Conservation (phyloP, 2,888 invertebrate species). For the Lasioglossum leucozonium region DNA sequence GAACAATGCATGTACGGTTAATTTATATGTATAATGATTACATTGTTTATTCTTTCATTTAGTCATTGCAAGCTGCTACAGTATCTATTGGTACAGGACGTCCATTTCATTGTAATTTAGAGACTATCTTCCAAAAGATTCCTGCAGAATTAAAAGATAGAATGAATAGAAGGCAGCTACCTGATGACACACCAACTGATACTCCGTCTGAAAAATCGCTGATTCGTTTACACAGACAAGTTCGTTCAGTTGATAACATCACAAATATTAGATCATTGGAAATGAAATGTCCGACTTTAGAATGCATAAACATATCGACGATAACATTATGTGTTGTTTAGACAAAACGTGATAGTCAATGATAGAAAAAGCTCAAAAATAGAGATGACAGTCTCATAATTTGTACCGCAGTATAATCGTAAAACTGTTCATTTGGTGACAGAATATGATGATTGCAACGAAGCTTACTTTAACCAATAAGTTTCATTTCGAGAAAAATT, state of each 20-base stretch:
- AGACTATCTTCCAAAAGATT: slow-evolving; percentile 95
- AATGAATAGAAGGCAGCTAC: slow-evolving; percentile 88
- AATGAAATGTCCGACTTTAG: neutral
- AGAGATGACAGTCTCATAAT: neutral
- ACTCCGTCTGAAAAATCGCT: slow-evolving; percentile 93
- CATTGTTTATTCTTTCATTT: slow-evolving; percentile 70
- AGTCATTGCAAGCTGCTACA: slow-evolving; percentile 94
- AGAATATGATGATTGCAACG: too few species aligned
- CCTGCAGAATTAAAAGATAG: slow-evolving; percentile 91
- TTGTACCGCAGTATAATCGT: neutral
- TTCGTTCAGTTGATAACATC: slow-evolving; percentile 38
- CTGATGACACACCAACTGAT: slow-evolving; percentile 87
- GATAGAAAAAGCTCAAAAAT: too few species aligned
- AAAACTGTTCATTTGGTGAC: too few species aligned
- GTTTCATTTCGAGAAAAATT: neutral
- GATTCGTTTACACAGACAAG: slow-evolving; percentile 95
- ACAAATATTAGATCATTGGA: neutral
- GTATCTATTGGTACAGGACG: slow-evolving; percentile 91
- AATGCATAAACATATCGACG: too few species aligned
- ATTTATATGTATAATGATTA: neutral
- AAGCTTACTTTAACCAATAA: too few species aligned
- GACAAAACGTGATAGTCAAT: too few species aligned
- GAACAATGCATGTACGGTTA: neutral
- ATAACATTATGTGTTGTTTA: too few species aligned
- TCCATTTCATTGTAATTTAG: slow-evolving; percentile 91